Evolutionary conservation across 2,797 vertebrate species (phyloP).

Genomic region (Clarias pachynema): DNA sequence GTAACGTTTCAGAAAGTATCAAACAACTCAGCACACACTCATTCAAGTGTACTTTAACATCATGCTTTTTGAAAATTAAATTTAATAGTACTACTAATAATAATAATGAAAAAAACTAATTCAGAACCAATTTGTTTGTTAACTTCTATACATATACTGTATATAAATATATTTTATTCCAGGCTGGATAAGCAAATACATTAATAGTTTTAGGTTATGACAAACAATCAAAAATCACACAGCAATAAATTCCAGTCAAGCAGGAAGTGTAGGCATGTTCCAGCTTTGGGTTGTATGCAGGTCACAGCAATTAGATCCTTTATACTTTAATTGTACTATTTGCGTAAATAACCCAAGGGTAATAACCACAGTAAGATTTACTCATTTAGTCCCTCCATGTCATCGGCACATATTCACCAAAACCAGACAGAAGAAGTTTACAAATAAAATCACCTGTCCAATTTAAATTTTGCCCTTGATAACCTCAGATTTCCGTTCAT

Average conservation of each 20-base stretch:
- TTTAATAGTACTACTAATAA: too few species aligned
- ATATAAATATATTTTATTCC: not conserved
- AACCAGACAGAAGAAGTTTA: too few species aligned
- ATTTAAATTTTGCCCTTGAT: too few species aligned
- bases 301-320: not conserved
- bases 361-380: too few species aligned
- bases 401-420: too few species aligned
- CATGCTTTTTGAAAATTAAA: not conserved
- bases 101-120: not conserved
- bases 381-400: too few species aligned
- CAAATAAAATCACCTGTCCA: too few species aligned
- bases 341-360: too few species aligned
- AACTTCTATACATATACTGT: not conserved
- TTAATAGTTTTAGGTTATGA: not conserved
- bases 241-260: not conserved
- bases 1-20: not conserved
- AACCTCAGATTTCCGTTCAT: too few species aligned
- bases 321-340: too few species aligned
- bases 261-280: not conserved
- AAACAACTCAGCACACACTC: not conserved
- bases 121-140: not conserved
- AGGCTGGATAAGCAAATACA: not conserved
- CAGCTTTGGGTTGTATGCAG: not conserved
- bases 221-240: not conserved
- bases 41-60: not conserved